Conservation (phyloP, 2,113 vertebrate genomes). For the Albula goreensis region DNA sequence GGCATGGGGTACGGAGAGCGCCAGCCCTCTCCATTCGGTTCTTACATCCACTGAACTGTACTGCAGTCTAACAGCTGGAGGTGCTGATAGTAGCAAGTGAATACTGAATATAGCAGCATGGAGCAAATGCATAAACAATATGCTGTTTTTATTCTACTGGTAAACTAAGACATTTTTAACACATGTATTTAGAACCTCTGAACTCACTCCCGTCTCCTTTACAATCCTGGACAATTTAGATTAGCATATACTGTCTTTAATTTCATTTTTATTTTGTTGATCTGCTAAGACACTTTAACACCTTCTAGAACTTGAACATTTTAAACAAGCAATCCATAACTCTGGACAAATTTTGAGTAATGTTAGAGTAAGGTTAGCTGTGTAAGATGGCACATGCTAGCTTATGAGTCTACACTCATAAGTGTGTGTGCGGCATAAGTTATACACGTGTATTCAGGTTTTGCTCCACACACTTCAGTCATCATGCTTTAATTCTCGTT, state of each 20-base stretch:
- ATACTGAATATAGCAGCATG: neutral
- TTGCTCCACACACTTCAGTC: neutral
- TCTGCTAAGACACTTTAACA: too few relatives aligned
- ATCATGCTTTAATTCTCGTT: neutral
- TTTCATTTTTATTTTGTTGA: too few relatives aligned
- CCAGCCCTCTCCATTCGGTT: slow-evolving; percentile 34
- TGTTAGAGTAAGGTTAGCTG: too few relatives aligned
- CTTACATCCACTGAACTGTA: neutral
- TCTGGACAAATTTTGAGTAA: too few relatives aligned
- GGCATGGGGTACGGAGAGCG: neutral
- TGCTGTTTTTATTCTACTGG: too few relatives aligned
- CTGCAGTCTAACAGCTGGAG: neutral
- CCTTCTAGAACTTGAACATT: too few relatives aligned
- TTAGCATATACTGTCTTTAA: too few relatives aligned
- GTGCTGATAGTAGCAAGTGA: neutral
- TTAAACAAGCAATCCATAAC: too few relatives aligned
- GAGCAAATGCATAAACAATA: neutral
- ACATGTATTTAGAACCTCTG: neutral
- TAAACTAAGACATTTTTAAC: too few relatives aligned
- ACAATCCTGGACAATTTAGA: neutral
- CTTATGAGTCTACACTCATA: too few relatives aligned
- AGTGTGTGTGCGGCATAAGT: neutral
- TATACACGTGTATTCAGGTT: neutral
- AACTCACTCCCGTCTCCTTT: neutral
- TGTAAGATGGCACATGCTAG: too few relatives aligned